A percentile compares a stretch with the other conserved stretches of the same genome.
phyloP scores from a whole-genome alignment of 2,113 vertebrate genomes.

The Smithornis capensis region DNA sequence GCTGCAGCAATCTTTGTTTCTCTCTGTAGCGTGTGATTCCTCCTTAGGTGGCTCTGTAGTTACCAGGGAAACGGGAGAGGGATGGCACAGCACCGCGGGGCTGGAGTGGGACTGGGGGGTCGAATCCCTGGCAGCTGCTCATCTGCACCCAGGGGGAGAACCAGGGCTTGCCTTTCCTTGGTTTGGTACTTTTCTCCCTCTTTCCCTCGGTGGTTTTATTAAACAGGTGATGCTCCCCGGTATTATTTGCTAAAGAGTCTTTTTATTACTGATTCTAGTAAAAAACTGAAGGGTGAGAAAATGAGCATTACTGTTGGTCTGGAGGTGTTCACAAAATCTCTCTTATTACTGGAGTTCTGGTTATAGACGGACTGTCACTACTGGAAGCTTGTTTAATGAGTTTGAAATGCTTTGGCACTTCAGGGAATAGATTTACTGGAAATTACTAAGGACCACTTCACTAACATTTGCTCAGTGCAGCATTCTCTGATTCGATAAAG shows the following conservation, averaged over 20 bases:
- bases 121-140: neutral
- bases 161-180: neutral
- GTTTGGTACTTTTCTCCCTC: neutral
- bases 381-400: neutral
- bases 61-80: slow-evolving; percentile 63
- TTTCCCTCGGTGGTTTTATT: neutral
- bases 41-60: slow-evolving; percentile 51
- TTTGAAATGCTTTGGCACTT: neutral
- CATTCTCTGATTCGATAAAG: neutral
- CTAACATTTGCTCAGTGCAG: neutral
- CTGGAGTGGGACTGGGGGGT: slow-evolving; percentile 14
- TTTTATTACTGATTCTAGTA: neutral
- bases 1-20: slow-evolving; percentile 44
- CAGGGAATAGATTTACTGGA: neutral
- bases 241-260: neutral
- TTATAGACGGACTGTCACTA: neutral
- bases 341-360: neutral
- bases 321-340: neutral
- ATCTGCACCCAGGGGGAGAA: neutral
- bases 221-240: neutral
- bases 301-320: neutral
- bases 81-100: neutral
- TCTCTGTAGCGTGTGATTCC: neutral
- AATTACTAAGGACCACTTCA: neutral
- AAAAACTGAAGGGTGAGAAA: neutral